Evolutionary conservation across 2,888 invertebrate genomes (phyloP).

Genomic region (Gymnosoma rotundatum): DNA sequence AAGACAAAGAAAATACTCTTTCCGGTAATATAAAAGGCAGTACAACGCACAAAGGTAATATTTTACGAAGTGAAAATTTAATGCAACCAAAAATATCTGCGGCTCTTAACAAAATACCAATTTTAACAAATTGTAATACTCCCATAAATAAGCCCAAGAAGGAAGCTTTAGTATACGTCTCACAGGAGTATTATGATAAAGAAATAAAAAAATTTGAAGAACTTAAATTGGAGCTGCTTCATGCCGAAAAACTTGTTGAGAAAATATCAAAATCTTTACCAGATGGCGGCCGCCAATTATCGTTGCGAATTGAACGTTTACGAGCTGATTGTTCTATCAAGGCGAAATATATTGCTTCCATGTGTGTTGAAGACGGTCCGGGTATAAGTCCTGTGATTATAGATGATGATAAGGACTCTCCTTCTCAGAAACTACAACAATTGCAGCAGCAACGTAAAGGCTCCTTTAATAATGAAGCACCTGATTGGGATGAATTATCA

Average conservation of each 20-base stretch:
- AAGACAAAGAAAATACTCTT: slow-evolving; percentile 68
- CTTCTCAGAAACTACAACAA: slow-evolving; percentile 42
- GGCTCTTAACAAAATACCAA: slow-evolving; percentile 13
- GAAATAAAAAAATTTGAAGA: slow-evolving; percentile 83
- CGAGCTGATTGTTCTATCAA: slow-evolving; percentile 83
- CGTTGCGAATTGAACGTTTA: slow-evolving; percentile 82
- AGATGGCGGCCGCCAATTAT: slow-evolving; percentile 86
- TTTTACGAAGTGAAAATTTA: slow-evolving; percentile 42
- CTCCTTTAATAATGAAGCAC: slow-evolving; percentile 59
- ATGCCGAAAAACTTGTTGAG: slow-evolving; percentile 76
- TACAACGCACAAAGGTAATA: slow-evolving; percentile 17
- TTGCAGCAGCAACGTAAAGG: slow-evolving; percentile 54
- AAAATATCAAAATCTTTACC: slow-evolving; percentile 83
- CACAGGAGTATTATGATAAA: slow-evolving; percentile 79
- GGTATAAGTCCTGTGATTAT: slow-evolving; percentile 68
- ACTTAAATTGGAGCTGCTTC: slow-evolving; percentile 82
- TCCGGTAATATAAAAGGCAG: slow-evolving; percentile 17
- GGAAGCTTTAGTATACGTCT: slow-evolving; percentile 70
- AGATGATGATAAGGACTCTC: slow-evolving; percentile 30
- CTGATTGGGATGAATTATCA: slow-evolving; percentile 79
- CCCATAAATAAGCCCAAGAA: not conserved
- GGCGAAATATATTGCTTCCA: slow-evolving; percentile 83
- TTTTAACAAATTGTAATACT: slow-evolving; percentile 26
- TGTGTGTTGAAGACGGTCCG: slow-evolving; percentile 81
- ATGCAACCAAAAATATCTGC: slow-evolving; percentile 76